These are phyloP conservation scores for Rhinopomastus cyanomelas DNA, from an alignment of 2,113 vertebrate species.

Conservation along the genomic window DNA sequence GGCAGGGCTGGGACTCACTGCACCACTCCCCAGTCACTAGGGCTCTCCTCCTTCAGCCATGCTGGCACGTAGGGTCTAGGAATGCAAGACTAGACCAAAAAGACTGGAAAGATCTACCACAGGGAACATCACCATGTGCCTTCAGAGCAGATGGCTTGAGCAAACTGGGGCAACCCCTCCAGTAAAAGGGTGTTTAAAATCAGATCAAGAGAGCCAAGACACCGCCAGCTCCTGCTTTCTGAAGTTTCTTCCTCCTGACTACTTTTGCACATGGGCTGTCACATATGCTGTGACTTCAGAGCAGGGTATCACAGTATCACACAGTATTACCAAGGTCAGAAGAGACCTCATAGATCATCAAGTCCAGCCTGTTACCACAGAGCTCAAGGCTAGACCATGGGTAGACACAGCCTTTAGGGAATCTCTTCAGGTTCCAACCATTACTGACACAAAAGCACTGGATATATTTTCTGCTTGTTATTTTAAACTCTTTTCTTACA, in stretches of 20 bases:
- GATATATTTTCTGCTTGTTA: not conserved
- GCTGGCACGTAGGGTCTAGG: rapidly evolving
- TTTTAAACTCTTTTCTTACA: not conserved
- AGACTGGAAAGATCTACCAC: not conserved
- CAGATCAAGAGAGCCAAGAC: not conserved
- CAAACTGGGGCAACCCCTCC: not conserved
- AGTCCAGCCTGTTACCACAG: too few relatives aligned
- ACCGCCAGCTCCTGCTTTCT: not conserved
- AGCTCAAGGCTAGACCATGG: too few relatives aligned
- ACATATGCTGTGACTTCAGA: not conserved
- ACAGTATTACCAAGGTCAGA: too few relatives aligned
- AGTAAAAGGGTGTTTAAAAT: not conserved
- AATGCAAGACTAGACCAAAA: not conserved
- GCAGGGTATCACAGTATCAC: too few relatives aligned
- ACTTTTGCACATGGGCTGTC: not conserved
- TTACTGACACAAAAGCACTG: not conserved
- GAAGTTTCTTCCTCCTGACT: not conserved
- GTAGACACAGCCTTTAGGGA: not conserved
- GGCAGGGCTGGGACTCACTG: not conserved
- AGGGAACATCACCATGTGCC: rapidly evolving
- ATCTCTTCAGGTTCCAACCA: not conserved
- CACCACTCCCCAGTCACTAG: rapidly evolving
- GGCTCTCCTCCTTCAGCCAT: not conserved
- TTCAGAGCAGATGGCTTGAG: not conserved
- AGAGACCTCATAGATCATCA: too few relatives aligned